A percentile compares a stretch with the other conserved stretches of the same genome.
Evolutionary conservation across 2,888 invertebrate species (phyloP).

Genomic region (Himalopsyche tibetana): DNA sequence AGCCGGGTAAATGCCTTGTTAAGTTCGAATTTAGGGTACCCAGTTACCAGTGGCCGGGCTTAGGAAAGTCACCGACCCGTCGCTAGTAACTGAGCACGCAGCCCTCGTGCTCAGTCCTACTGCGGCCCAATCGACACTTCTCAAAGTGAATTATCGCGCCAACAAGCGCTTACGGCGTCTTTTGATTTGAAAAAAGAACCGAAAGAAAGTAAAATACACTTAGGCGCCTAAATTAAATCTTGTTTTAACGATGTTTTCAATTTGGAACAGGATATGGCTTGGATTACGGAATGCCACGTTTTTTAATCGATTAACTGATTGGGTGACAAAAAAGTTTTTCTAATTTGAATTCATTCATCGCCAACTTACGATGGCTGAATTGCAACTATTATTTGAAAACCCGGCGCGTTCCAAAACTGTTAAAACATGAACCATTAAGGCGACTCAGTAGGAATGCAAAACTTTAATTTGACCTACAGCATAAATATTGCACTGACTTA

Average conservation of each 20-base stretch:
- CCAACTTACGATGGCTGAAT: no score
- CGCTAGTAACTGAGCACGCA: not conserved
- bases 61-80: constrained; percentile 16
- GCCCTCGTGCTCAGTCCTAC: not conserved
- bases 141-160: constrained; percentile 5
- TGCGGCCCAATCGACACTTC: constrained; percentile 20
- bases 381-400: no score
- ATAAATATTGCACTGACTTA: no score
- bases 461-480: no score
- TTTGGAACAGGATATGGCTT: not conserved
- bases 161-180: not conserved
- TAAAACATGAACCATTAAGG: no score
- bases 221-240: not conserved
- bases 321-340: no score
- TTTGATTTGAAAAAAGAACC: constrained; percentile 1
- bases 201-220: constrained; percentile 1
- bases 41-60: not conserved
- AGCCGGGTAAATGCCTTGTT: constrained; percentile 17
- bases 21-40: constrained; percentile 14
- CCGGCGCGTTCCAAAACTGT: no score
- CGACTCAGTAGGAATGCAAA: no score
- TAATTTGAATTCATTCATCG: no score
- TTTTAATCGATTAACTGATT: no score
- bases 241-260: not conserved
- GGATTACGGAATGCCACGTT: no score